Percentiles rank a stretch among this genome's conserved stretches.
Conservation (phyloP, 2,888 invertebrate genomes). For the Automeris io region DNA sequence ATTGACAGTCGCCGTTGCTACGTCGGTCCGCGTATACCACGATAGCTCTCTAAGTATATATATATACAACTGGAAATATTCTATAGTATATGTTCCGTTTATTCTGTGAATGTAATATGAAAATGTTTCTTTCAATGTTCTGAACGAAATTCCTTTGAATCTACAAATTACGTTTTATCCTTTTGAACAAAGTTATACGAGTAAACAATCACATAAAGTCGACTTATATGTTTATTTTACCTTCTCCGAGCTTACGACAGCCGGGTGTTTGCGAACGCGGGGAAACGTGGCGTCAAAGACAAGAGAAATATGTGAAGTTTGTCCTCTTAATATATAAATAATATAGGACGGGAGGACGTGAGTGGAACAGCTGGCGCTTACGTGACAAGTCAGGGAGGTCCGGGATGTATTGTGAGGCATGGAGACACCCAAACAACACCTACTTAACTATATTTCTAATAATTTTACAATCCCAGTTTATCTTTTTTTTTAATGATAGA, state of each 20-base stretch:
- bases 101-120: no score
- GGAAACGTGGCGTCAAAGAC: slow-evolving; percentile 10
- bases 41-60: no score
- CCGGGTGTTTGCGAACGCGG: slow-evolving; percentile 4
- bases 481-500: no score
- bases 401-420: neutral
- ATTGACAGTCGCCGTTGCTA: no score
- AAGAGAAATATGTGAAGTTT: no score
- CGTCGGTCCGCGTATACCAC: no score
- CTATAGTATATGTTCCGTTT: no score
- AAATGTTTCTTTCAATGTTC: neutral
- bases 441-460: no score
- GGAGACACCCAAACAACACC: neutral
- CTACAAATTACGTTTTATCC: neutral
- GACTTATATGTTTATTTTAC: slow-evolving; percentile 2
- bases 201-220: neutral
- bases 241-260: neutral
- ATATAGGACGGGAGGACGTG: slow-evolving; percentile 2
- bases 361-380: neutral
- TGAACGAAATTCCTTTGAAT: neutral
- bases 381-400: neutral
- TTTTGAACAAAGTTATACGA: neutral
- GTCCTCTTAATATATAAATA: neutral
- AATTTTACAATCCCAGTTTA: no score
- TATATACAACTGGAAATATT: no score